Evolutionary conservation across 2,888 invertebrate species (phyloP).

Genomic region (Notodonta ziczac): DNA sequence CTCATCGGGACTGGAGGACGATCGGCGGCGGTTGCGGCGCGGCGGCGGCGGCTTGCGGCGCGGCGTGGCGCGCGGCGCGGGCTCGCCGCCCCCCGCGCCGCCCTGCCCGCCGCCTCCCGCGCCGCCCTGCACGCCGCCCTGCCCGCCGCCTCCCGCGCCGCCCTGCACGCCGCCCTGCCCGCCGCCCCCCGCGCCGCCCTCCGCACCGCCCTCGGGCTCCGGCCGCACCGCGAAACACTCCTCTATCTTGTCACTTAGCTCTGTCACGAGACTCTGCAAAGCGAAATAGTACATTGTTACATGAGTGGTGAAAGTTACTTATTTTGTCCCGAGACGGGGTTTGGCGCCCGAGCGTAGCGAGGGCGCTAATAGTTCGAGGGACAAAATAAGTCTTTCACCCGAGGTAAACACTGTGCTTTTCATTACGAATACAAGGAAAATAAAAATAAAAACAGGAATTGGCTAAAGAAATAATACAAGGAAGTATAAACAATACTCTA

Average conservation of each 20-base stretch:
- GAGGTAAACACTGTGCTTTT: too few relatives aligned
- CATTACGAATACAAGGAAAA: too few relatives aligned
- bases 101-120: constrained; percentile 58
- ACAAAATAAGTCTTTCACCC: too few relatives aligned
- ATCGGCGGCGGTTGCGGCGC: constrained; percentile 53
- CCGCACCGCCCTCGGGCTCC: constrained; percentile 49
- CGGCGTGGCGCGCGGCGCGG: constrained; percentile 47
- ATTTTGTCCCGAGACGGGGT: too few relatives aligned
- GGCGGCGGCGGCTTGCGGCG: constrained; percentile 56
- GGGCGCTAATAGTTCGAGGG: too few relatives aligned
- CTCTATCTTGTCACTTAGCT: constrained; percentile 87
- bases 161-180: constrained; percentile 39
- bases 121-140: constrained; percentile 61
- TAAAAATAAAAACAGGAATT: too few relatives aligned
- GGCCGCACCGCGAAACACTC: constrained; percentile 85
- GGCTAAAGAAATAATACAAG: too few relatives aligned
- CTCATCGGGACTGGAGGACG: constrained; percentile 70
- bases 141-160: constrained; percentile 48
- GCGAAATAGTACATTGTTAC: too few relatives aligned
- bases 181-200: constrained; percentile 34
- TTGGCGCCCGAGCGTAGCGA: too few relatives aligned
- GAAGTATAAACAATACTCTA: too few relatives aligned
- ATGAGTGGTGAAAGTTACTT: too few relatives aligned
- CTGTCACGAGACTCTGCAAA: constrained; percentile 86
- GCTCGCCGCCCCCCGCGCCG: constrained; percentile 52